Evolutionary conservation across 2,797 vertebrate species (phyloP), one percentile per base, ranked within the genome.

Genomic region (Sitta carolinensis): DNA sequence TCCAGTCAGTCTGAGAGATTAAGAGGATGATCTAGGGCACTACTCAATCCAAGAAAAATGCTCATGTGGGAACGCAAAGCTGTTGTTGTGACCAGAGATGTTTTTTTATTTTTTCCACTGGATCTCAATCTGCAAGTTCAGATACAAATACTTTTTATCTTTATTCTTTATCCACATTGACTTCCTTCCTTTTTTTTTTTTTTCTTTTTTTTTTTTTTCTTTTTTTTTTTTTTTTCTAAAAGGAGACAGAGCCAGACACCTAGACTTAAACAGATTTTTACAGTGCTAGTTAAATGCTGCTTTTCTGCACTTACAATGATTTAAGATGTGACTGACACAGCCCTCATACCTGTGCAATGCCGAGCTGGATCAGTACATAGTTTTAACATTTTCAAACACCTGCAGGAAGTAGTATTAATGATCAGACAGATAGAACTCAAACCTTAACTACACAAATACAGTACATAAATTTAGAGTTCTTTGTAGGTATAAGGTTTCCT

Each of bases 31-130:
- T 94, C 90, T 84, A 74, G 91, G 79, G 79, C 91, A 95, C 82
- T 84, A 93, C 92, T 95, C 70, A 94, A 92, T 84, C 79, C 73
- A 78, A 81, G 73, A 97, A 95, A 95, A 96, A 96, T 94, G 96
- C 86, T 96, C 83, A 69, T 43, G 43, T 82, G 93, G 93, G 87
- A 95, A 87, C 1, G 7, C 72, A 96, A 94, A 83, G 75, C 68
- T 11, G 50, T 88, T 95, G 54, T 78, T 89, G 64, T 78, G 81
- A 92, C 18, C 62, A 69, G 57, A 75, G 29, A 8, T 13, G 5
- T 1, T 11, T 10, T 62, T 62, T 69, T 80, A 36, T 80, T 74
- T 59, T 47, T n/a, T 47, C 50, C 58, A 62, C 45, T 91, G 54
- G 21, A 79, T 75, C 47, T 63, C 58, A 64, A 62, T 87, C 68